phyloP scores from a whole-genome alignment of 2,797 vertebrate species.

The Microchirus variegatus region DNA sequence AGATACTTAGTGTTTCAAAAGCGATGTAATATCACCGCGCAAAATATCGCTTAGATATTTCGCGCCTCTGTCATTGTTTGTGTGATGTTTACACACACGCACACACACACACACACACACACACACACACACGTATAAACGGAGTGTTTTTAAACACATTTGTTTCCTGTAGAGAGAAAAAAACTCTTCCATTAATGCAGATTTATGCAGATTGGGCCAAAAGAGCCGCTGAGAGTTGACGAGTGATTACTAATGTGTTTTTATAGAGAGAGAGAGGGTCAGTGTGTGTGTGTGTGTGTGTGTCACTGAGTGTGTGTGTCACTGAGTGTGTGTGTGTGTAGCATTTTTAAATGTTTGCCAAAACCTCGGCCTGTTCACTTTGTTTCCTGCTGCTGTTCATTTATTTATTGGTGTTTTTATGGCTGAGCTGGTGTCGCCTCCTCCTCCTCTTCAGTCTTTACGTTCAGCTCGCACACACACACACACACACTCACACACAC shows the following conservation, averaged over 20 bases:
- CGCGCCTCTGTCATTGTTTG: too few species aligned
- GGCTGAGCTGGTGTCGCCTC: slow-evolving; percentile 1
- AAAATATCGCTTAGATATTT: too few species aligned
- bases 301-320: slow-evolving; percentile 38
- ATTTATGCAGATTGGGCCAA: slow-evolving; percentile 73
- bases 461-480: too few species aligned
- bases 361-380: slow-evolving; percentile 18
- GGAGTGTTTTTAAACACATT: slow-evolving; percentile 57
- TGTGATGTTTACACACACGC: too few species aligned
- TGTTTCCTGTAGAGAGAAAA: slow-evolving; percentile 58
- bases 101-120: neutral
- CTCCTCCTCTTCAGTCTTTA: too few species aligned
- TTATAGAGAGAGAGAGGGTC: slow-evolving; percentile 52
- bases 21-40: too few species aligned
- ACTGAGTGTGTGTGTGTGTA: slow-evolving; percentile 13
- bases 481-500: too few species aligned
- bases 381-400: slow-evolving; percentile 32
- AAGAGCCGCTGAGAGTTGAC: slow-evolving; percentile 64
- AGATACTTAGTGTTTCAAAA: too few species aligned
- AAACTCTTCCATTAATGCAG: slow-evolving; percentile 67
- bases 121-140: slow-evolving; percentile 25
- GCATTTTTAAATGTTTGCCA: slow-evolving; percentile 51
- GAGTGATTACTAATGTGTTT: slow-evolving; percentile 69
- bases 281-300: slow-evolving; percentile 18
- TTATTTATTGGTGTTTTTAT: slow-evolving; percentile 53